phyloP scores from a whole-genome alignment of 2,113 vertebrate species.

The Puntigrus tetrazona region DNA sequence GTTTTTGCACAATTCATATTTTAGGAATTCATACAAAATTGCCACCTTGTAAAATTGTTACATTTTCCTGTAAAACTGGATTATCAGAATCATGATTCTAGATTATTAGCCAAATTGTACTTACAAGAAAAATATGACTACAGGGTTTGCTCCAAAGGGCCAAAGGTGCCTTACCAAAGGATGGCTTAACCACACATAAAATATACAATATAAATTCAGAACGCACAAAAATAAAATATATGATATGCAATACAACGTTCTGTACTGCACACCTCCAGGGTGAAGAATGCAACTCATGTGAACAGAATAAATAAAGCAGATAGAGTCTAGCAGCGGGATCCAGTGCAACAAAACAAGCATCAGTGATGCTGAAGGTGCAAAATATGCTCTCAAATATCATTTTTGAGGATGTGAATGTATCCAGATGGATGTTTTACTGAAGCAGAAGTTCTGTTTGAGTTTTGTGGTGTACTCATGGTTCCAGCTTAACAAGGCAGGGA shows the following conservation, averaged over 20 bases:
- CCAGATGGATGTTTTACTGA: neutral
- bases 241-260: neutral
- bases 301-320: neutral
- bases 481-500: slow-evolving; percentile 40
- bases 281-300: neutral
- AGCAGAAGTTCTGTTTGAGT: slow-evolving; percentile 3
- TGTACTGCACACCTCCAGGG: neutral
- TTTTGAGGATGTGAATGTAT: neutral
- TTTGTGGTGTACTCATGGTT: slow-evolving; percentile 7
- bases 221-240: neutral
- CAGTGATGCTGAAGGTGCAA: neutral
- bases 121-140: neutral
- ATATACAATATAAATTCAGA: slow-evolving; percentile 4
- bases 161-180: neutral
- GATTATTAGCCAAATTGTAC: neutral
- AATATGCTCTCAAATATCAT: neutral
- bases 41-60: neutral
- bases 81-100: neutral
- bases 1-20: neutral
- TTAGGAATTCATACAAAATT: neutral
- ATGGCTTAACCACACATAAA: neutral
- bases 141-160: neutral
- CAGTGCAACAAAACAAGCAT: neutral
- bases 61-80: neutral
- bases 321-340: neutral